Percentiles rank a stretch among this genome's conserved stretches.
These are phyloP conservation scores for Micropoecilia bifurca DNA, from an alignment of 2,797 vertebrate species.

Conservation along the genomic window DNA sequence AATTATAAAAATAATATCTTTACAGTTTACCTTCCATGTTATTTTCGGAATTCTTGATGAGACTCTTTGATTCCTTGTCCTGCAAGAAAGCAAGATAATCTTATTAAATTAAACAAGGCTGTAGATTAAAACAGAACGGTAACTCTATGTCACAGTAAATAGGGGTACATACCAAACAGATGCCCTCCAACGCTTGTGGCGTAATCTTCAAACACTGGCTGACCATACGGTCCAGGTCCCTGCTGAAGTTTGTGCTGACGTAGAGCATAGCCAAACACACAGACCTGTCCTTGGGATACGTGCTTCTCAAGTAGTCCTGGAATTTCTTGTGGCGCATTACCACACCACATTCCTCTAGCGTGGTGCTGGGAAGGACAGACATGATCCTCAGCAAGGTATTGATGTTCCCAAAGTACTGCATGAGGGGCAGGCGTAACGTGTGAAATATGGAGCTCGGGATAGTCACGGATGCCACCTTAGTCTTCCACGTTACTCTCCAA, in stretches of 20 bases:
- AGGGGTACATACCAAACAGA: conserved; percentile 79
- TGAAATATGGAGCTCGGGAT: conserved; percentile 84
- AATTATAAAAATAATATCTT: not conserved
- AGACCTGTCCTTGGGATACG: conserved; percentile 74
- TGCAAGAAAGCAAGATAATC: conserved; percentile 48
- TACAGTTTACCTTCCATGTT: conserved; percentile 76
- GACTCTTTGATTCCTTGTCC: conserved; percentile 84
- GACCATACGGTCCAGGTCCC: conserved; percentile 86
- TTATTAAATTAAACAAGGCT: not conserved
- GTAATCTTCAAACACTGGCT: conserved; percentile 84
- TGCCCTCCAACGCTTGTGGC: conserved; percentile 84
- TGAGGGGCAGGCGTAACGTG: conserved; percentile 83
- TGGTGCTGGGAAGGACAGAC: conserved; percentile 85
- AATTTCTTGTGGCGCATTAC: conserved; percentile 82
- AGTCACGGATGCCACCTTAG: conserved; percentile 82
- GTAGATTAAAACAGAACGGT: not conserved
- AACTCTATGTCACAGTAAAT: not conserved
- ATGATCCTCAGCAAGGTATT: conserved; percentile 83
- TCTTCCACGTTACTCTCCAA: conserved; percentile 88
- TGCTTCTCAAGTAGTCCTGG: conserved; percentile 80
- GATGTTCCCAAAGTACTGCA: conserved; percentile 87
- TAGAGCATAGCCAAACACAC: conserved; percentile 81
- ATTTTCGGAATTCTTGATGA: conserved; percentile 75
- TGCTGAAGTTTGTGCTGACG: conserved; percentile 82
- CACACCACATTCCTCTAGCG: conserved; percentile 82